Evolutionary conservation across 2,797 vertebrate species (phyloP).

Genomic region (Cuculus canorus): DNA sequence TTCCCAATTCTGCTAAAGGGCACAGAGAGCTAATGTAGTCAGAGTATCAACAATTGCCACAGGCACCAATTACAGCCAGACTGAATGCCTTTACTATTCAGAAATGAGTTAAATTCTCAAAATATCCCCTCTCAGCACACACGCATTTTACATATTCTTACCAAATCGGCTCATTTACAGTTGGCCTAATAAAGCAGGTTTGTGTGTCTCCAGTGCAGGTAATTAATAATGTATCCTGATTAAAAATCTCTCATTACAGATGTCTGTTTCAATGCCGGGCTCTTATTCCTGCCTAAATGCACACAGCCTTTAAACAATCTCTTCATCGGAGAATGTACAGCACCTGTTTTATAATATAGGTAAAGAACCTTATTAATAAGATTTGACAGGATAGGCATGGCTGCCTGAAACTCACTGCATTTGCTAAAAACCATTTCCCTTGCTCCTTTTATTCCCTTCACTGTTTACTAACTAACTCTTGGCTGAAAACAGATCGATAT

Average conservation of each 20-base stretch:
- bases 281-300: neutral
- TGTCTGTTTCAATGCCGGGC: neutral
- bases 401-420: neutral
- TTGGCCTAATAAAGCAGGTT: slow-evolving; percentile 44
- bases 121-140: slow-evolving; percentile 41
- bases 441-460: neutral
- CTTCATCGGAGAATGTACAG: slow-evolving; percentile 13
- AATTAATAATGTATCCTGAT: slow-evolving; percentile 51
- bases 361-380: neutral
- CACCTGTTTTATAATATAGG: neutral
- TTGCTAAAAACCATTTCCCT: neutral
- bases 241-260: slow-evolving; percentile 50
- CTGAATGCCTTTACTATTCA: slow-evolving; percentile 30
- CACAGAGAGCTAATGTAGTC: slow-evolving; percentile 43
- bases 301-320: slow-evolving; percentile 20
- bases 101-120: slow-evolving; percentile 61
- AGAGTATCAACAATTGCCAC: slow-evolving; percentile 60
- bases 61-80: slow-evolving; percentile 62
- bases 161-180: slow-evolving; percentile 35
- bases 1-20: slow-evolving; percentile 55
- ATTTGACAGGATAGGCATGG: neutral
- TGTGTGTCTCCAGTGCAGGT: slow-evolving; percentile 18
- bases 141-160: slow-evolving; percentile 23
- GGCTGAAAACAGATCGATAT: neutral
- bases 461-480: slow-evolving; percentile 16